Evolutionary conservation across 2,888 invertebrate species (phyloP).

Genomic region (Odontocerum albicorne): DNA sequence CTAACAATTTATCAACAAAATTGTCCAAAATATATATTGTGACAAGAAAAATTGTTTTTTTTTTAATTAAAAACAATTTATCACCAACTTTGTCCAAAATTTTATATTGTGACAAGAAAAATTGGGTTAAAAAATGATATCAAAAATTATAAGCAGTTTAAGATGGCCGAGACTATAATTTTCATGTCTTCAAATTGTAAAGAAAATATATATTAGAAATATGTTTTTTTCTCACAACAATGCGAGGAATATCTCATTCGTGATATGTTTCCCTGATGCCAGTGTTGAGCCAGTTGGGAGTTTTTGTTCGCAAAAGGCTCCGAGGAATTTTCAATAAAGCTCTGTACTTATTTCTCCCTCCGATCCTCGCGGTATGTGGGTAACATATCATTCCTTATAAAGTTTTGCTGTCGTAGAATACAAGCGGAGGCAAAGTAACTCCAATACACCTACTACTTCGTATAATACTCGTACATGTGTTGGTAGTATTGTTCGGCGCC

Average conservation of each 20-base stretch:
- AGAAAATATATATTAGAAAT: background rate
- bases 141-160: no score
- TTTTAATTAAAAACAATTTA: no score
- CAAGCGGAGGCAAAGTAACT: conserved; percentile 6
- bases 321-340: background rate
- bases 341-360: conserved; percentile 1
- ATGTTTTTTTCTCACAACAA: background rate
- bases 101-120: no score
- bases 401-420: conserved; percentile 16
- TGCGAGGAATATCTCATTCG: background rate
- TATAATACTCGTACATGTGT: background rate
- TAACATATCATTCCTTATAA: conserved; percentile 14
- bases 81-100: no score
- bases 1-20: no score
- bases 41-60: no score
- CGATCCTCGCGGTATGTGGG: conserved; percentile 15
- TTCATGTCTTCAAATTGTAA: background rate
- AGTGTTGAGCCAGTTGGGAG: background rate
- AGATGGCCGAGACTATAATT: no score
- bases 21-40: no score
- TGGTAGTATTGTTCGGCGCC: background rate
- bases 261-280: background rate
- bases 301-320: background rate
- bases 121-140: no score
- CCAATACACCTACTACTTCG: conserved; percentile 1